phyloP scores from a whole-genome alignment of 2,797 vertebrate species.

The Neomorphus geoffroyi region DNA sequence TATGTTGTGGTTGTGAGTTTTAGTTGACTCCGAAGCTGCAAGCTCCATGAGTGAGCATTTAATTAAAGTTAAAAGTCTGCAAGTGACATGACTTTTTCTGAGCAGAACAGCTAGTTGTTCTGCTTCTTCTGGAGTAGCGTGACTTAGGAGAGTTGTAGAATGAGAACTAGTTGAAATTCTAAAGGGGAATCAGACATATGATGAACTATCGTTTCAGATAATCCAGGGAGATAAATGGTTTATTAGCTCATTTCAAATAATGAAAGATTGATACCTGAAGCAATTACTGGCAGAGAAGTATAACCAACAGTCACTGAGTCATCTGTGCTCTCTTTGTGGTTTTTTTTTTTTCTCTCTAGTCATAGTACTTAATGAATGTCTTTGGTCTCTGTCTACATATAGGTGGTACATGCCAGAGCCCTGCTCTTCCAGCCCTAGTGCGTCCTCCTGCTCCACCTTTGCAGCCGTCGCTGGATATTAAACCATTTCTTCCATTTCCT shows the following conservation, averaged over 20 bases:
- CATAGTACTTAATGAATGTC: neutral
- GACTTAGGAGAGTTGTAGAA: neutral
- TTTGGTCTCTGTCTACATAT: constrained; percentile 52
- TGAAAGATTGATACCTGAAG: neutral
- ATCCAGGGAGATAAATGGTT: neutral
- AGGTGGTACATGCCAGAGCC: constrained; percentile 96
- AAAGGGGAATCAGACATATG: neutral
- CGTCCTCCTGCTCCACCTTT: constrained; percentile 87
- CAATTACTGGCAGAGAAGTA: neutral
- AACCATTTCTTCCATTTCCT: constrained; percentile 92
- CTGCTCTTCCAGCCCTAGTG: constrained; percentile 90
- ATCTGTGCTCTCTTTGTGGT: neutral
- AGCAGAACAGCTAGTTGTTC: neutral
- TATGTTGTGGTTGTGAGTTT: neutral
- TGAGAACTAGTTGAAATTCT: neutral
- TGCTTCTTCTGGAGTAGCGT: neutral
- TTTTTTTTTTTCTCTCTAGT: neutral
- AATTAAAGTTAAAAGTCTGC: neutral
- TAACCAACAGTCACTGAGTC: neutral
- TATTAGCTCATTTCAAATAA: neutral
- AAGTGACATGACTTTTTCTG: neutral
- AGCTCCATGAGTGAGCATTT: neutral
- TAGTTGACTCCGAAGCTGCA: neutral
- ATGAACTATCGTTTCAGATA: neutral
- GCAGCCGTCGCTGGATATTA: constrained; percentile 89